Evolutionary conservation across 2,888 invertebrate genomes (phyloP).

Genomic region (Tubulanus polymorphus): DNA sequence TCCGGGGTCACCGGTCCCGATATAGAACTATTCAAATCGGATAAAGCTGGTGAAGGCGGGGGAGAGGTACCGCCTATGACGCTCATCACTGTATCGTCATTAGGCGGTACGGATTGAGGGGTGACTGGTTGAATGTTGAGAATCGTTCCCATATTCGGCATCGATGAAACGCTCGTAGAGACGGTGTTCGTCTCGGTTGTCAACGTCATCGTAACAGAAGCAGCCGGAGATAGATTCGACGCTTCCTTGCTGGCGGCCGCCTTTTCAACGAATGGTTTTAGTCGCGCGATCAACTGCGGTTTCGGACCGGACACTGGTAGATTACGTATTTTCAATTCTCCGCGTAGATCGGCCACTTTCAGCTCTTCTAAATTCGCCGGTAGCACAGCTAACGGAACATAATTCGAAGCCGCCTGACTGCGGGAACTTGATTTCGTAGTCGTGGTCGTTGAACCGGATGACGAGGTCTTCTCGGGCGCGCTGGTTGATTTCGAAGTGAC

Average conservation of each 20-base stretch:
- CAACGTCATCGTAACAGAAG: neutral
- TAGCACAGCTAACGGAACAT: no score
- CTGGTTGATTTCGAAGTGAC: neutral
- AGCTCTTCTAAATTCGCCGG: slow-evolving; percentile 77
- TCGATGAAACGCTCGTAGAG: neutral
- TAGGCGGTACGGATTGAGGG: neutral
- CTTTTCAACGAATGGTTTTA: slow-evolving; percentile 61
- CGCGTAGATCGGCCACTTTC: slow-evolving; percentile 92
- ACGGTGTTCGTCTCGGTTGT: slow-evolving; percentile 14
- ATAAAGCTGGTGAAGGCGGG: slow-evolving; percentile 34
- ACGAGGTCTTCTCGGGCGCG: neutral
- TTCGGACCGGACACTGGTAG: slow-evolving; percentile 95
- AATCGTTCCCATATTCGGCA: slow-evolving; percentile 11
- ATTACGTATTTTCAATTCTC: slow-evolving; percentile 87
- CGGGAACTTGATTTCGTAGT: slow-evolving; percentile 7
- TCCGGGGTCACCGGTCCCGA: slow-evolving; percentile 40
- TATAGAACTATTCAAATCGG: slow-evolving; percentile 17
- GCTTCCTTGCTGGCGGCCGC: neutral
- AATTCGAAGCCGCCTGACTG: slow-evolving; percentile 22
- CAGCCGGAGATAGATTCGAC: neutral
- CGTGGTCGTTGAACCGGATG: neutral
- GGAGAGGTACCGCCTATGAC: slow-evolving; percentile 23
- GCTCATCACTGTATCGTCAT: slow-evolving; percentile 5
- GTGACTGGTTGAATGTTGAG: slow-evolving; percentile 13
- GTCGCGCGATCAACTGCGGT: slow-evolving; percentile 86